Base-by-base conservation (phyloP, 1,140 invertebrate species). In the Pomacea maculata region DNA sequence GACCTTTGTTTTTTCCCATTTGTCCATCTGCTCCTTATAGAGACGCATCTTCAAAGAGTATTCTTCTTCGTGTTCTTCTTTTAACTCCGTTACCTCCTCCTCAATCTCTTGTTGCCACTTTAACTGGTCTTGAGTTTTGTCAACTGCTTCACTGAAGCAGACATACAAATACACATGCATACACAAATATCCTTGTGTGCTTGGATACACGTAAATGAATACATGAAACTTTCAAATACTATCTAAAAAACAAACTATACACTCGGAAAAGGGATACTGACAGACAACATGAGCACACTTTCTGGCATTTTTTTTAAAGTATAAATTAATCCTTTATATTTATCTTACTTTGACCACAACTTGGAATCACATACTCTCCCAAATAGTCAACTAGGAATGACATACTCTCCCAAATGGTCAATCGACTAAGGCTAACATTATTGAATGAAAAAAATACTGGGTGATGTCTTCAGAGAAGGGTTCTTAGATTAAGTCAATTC, bases 81-180 rank as follows among this genome's bases (percentile, higher is more conserved):
- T 85, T 55, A 91, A 78, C 83, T 93, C 93, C 78, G 91, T 86
- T n/a, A 93, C 68, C 82, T 93, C 92, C 75, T 92, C 89, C 61
- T 91, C 87, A 25, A 93, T 87, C 73, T 93, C 92, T 80, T 89
- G 85, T 79, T 92, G 87, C 92, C 92, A 92, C 17, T 80, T 71
- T 65, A 84, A 77, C 83, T 89, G 86, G 78, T 92, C 92, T 76
- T 85, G 82, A 21, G 83, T 83, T 81, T 89, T 87, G 78, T 93
- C 87, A 8, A 86, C 88, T 64, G 89, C 84, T 79, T 91, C 87
- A 83, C 92, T 92, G 74, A 55, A 72, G 83, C 55, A 57, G 55
- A 54, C 29, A 70, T 34, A 11, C 12, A 12, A n/a, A 25, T 21
- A 70, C 8, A 6, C 57, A 45, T 45, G 64, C 7, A 65, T 3